phyloP scores from a whole-genome alignment of 2,888 invertebrate genomes.

The Perizoma affinitatum region DNA sequence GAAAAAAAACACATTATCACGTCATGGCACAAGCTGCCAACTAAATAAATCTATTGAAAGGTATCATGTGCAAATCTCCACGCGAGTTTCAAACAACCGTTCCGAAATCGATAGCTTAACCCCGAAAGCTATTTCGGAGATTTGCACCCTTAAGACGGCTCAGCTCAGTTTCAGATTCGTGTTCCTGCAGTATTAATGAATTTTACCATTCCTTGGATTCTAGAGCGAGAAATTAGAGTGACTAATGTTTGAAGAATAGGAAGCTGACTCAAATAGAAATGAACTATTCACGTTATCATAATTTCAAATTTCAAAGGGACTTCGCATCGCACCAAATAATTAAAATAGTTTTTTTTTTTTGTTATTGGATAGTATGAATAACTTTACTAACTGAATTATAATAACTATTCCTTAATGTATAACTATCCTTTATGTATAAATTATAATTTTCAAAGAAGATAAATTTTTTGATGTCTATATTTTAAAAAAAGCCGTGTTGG shows the following conservation, averaged over 20 bases:
- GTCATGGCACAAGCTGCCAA: no score
- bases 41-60: conserved; percentile 3
- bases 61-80: conserved; percentile 17
- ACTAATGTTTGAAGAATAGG: conserved; percentile 6
- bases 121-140: conserved; percentile 28
- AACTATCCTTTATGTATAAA: no score
- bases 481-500: no score
- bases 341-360: neutral
- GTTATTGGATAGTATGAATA: neutral
- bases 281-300: neutral
- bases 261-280: conserved; percentile 1
- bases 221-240: conserved; percentile 1
- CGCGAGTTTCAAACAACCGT: conserved; percentile 21
- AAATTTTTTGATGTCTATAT: no score
- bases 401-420: no score
- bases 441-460: no score
- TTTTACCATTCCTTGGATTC: conserved; percentile 7
- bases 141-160: conserved; percentile 20
- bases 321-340: neutral
- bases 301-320: neutral
- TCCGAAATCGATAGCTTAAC: conserved; percentile 27
- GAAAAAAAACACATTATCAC: no score
- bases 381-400: neutral
- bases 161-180: conserved; percentile 3
- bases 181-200: conserved; percentile 25